These are phyloP conservation scores for Cavia porcellus DNA, from an alignment of 2,113 vertebrate genomes.

Conservation along the genomic window DNA sequence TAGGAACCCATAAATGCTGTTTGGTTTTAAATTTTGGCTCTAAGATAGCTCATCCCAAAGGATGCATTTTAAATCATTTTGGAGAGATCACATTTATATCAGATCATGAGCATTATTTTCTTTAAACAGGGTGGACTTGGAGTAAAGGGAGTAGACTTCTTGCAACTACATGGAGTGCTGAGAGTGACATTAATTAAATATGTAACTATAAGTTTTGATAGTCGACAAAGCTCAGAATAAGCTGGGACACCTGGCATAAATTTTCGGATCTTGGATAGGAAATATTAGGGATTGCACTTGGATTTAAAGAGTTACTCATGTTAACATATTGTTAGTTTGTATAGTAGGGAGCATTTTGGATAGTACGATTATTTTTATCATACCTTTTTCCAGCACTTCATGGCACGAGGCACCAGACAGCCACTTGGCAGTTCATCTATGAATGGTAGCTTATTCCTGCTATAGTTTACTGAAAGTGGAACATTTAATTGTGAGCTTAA, in stretches of 20 bases:
- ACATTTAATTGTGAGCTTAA: conserved; percentile 37
- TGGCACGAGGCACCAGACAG: neutral
- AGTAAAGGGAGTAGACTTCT: neutral
- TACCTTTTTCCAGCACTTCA: neutral
- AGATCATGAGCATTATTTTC: neutral
- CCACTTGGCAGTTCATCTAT: neutral
- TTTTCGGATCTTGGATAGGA: neutral
- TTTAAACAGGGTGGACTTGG: neutral
- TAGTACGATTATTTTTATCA: neutral
- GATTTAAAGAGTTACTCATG: conserved; percentile 18
- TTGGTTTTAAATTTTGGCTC: neutral
- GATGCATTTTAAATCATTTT: neutral
- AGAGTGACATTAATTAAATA: neutral
- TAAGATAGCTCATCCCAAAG: neutral
- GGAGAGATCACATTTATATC: neutral
- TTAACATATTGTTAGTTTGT: neutral
- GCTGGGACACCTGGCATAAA: neutral
- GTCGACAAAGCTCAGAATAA: neutral
- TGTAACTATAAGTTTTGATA: neutral
- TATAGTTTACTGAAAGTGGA: neutral
- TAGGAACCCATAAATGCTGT: neutral
- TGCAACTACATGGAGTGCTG: neutral
- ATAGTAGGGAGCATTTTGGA: neutral
- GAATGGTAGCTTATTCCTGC: conserved; percentile 6
- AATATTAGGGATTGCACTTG: neutral